phyloP scores from a whole-genome alignment of 2,888 invertebrate genomes.

The Drosophila paracracens region DNA sequence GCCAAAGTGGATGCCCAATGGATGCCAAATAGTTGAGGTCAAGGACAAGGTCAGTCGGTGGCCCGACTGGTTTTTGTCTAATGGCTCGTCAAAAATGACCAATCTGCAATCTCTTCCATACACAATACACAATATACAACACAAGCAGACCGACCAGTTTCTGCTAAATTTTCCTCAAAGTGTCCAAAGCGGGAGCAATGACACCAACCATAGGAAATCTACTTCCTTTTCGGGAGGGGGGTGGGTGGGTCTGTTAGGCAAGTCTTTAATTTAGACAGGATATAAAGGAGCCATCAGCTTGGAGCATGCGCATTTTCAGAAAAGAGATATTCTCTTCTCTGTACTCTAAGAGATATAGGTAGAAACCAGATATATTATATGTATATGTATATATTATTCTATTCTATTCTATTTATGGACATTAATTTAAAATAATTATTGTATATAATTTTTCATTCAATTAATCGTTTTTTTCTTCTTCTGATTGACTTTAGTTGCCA shows the following conservation, averaged over 20 bases:
- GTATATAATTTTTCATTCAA: background rate
- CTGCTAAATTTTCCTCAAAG: background rate
- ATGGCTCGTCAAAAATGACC: constrained; percentile 23
- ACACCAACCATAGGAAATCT: background rate
- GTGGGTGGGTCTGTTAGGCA: no score
- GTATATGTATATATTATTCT: background rate
- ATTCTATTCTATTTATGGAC: background rate
- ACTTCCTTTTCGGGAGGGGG: background rate
- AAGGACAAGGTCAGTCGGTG: constrained; percentile 32
- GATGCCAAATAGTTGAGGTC: constrained; percentile 24
- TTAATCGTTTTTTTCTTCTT: background rate
- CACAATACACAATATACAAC: background rate
- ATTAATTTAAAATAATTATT: background rate
- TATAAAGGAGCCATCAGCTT: background rate
- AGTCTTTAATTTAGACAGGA: background rate
- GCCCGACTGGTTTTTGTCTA: constrained; percentile 1
- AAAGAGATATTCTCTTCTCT: background rate
- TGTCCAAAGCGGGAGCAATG: background rate
- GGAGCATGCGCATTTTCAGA: background rate
- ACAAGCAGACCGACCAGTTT: background rate
- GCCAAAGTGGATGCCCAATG: background rate
- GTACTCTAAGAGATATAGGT: background rate
- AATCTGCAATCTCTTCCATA: background rate
- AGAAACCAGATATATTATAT: background rate
- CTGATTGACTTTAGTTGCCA: background rate